Percentiles rank a stretch among this genome's conserved stretches.
These are phyloP conservation scores for Matsumyia berberina DNA, from an alignment of 2,888 invertebrate genomes.

Conservation along the genomic window DNA sequence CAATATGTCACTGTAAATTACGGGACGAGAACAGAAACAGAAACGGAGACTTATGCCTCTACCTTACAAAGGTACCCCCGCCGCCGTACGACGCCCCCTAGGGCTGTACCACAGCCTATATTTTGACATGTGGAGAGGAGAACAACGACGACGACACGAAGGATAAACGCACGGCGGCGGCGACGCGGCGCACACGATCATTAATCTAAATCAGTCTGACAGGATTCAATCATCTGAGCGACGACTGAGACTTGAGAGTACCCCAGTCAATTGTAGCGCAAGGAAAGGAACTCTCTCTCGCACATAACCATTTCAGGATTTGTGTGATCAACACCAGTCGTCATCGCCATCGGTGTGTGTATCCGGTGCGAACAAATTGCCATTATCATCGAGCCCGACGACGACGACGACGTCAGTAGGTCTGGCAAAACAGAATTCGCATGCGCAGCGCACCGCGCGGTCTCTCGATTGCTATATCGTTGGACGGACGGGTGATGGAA, in stretches of 20 bases:
- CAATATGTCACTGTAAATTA: constrained; percentile 70
- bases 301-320: constrained; percentile 53
- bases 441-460: constrained; percentile 1
- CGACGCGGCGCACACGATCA: constrained; percentile 53
- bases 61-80: background rate
- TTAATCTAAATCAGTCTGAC: constrained; percentile 76
- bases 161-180: constrained; percentile 7
- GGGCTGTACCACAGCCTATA: background rate
- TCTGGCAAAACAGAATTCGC: constrained; percentile 49
- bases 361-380: constrained; percentile 59
- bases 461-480: constrained; percentile 25
- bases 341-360: background rate
- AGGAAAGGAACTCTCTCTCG: constrained; percentile 17
- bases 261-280: constrained; percentile 28
- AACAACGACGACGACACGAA: constrained; percentile 9
- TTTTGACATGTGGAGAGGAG: constrained; percentile 26
- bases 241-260: constrained; percentile 26
- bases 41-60: background rate
- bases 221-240: constrained; percentile 71
- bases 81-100: background rate
- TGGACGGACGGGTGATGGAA: constrained; percentile 11
- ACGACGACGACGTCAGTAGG: constrained; percentile 60
- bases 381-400: constrained; percentile 36
- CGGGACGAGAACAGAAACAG: constrained; percentile 24
- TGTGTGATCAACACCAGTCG: constrained; percentile 58